Evolutionary conservation across 2,113 vertebrate species (phyloP).

Genomic region (Myotis brandtii): DNA sequence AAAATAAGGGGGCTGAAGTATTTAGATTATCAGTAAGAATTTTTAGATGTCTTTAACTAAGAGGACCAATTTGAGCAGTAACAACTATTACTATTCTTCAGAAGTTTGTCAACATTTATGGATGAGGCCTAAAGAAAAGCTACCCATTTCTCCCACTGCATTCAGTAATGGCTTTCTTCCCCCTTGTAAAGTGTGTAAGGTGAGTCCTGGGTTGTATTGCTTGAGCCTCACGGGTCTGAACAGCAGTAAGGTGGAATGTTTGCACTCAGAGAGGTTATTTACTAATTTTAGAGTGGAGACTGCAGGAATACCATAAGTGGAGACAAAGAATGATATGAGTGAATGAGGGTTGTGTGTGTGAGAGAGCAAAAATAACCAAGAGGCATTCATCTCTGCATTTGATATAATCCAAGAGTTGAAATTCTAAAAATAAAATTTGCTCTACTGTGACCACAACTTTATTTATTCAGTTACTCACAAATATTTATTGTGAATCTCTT

Average conservation of each 20-base stretch:
- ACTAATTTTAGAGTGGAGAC: background rate
- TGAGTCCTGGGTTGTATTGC: background rate
- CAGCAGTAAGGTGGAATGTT: background rate
- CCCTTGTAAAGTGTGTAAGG: background rate
- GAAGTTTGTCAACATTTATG: background rate
- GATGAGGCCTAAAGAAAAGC: background rate
- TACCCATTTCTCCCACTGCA: background rate
- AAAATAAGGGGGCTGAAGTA: background rate
- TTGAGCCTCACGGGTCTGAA: slow-evolving; percentile 30
- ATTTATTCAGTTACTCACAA: slow-evolving; percentile 13
- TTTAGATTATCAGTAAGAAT: slow-evolving; percentile 21
- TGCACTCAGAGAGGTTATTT: background rate
- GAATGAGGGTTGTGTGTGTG: background rate
- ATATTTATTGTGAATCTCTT: background rate
- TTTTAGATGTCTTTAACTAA: background rate
- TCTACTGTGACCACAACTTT: background rate
- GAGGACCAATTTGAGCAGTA: background rate
- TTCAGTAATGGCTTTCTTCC: background rate
- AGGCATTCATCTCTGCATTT: background rate
- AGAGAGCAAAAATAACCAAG: background rate
- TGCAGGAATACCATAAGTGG: background rate
- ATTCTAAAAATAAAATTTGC: background rate
- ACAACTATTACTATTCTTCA: background rate
- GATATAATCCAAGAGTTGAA: slow-evolving; percentile 21
- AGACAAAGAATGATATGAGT: background rate